Percentiles rank a stretch among this genome's conserved stretches.
phyloP scores from a whole-genome alignment of 1,140 invertebrate species.

The Drosophila ohnishii region DNA sequence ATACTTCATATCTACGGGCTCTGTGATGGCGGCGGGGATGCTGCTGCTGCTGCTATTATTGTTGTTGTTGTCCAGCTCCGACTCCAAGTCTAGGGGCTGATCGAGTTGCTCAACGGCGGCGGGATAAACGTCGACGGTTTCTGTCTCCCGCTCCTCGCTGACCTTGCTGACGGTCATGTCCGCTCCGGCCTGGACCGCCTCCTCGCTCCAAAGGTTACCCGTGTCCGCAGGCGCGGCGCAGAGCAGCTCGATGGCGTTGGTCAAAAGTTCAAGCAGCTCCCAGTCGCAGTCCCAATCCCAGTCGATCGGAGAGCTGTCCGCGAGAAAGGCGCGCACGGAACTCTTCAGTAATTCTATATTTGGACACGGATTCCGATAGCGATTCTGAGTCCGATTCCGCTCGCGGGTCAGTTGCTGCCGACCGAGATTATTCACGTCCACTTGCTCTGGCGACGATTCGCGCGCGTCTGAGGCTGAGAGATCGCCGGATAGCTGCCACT shows the following conservation, averaged over 20 bases:
- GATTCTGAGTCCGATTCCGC: slow-evolving; percentile 33
- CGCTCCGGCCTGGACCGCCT: slow-evolving; percentile 21
- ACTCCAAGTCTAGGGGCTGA: slow-evolving; percentile 22
- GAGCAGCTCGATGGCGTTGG: slow-evolving; percentile 54
- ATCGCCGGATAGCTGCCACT: slow-evolving; percentile 25
- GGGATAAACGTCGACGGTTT: slow-evolving; percentile 57
- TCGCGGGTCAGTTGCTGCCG: slow-evolving; percentile 37
- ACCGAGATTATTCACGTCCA: slow-evolving; percentile 39
- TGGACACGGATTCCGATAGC: slow-evolving; percentile 29
- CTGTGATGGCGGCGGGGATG: neutral
- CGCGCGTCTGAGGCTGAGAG: slow-evolving; percentile 79
- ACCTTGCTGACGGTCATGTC: slow-evolving; percentile 71
- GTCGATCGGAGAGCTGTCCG: slow-evolving; percentile 19
- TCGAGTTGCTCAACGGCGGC: slow-evolving; percentile 51
- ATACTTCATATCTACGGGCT: slow-evolving; percentile 60
- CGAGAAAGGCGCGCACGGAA: slow-evolving; percentile 58
- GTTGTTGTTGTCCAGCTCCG: slow-evolving; percentile 48
- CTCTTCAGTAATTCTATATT: slow-evolving; percentile 65
- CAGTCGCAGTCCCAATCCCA: slow-evolving; percentile 36
- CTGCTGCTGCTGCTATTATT: slow-evolving; percentile 24
- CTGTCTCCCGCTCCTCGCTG: slow-evolving; percentile 63
- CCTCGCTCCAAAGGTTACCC: slow-evolving; percentile 60
- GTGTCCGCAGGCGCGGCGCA: slow-evolving; percentile 37
- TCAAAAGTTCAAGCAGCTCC: slow-evolving; percentile 61
- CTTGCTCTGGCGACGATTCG: slow-evolving; percentile 77